Evolutionary conservation across 2,888 invertebrate species (phyloP).

Genomic region (Troilus luridus): DNA sequence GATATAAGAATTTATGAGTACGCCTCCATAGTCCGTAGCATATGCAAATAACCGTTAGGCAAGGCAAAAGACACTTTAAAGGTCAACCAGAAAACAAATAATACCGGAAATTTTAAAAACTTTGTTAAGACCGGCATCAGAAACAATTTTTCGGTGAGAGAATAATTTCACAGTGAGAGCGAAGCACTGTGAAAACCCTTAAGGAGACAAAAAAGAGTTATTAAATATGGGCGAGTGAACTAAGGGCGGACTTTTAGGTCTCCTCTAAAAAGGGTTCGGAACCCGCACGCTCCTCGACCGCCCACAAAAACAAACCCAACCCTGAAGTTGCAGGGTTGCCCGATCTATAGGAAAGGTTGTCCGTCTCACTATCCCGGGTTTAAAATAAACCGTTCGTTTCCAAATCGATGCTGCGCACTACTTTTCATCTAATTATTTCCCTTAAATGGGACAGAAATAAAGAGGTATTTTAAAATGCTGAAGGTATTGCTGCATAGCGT

Average conservation of each 20-base stretch:
- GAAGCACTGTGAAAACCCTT: neutral
- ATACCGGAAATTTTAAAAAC: neutral
- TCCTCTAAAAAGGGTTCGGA: neutral
- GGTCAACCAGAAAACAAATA: neutral
- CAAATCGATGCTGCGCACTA: too few species aligned
- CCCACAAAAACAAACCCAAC: conserved; percentile 39
- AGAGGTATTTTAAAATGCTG: neutral
- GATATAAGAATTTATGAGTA: neutral
- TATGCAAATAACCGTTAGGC: too few species aligned
- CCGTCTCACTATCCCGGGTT: neutral
- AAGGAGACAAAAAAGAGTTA: neutral
- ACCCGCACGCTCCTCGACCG: neutral
- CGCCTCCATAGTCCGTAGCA: neutral
- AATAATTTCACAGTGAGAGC: neutral
- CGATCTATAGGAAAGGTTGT: neutral
- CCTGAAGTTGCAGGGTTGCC: conserved; percentile 34
- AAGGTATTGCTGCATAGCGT: neutral
- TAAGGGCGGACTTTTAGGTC: neutral
- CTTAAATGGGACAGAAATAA: neutral
- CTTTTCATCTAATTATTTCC: neutral
- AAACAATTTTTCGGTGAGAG: neutral
- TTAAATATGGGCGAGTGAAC: neutral
- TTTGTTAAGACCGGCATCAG: neutral
- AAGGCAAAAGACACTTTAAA: too few species aligned
- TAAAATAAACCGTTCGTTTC: too few species aligned